Evolutionary conservation across 2,797 vertebrate genomes (phyloP).

Genomic region (Etheostoma nigrum): DNA sequence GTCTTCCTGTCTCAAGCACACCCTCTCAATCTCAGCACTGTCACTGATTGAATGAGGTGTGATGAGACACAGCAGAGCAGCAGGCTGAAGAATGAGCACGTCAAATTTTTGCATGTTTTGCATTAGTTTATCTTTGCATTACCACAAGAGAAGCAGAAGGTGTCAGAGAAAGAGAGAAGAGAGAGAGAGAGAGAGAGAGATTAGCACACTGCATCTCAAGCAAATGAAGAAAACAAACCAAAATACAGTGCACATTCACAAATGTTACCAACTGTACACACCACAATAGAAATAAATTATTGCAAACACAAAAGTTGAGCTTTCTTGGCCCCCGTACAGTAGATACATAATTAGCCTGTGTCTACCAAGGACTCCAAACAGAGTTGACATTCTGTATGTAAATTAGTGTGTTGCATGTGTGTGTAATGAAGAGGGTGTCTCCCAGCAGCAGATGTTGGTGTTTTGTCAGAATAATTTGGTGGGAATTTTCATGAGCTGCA

Average conservation of each 20-base stretch:
- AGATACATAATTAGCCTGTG: not conserved
- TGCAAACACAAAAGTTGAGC: not conserved
- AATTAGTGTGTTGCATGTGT: slow-evolving; percentile 49
- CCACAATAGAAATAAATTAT: not conserved
- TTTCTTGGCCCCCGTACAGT: not conserved
- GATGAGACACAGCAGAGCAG: slow-evolving; percentile 24
- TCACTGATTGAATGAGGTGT: slow-evolving; percentile 10
- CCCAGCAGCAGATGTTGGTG: slow-evolving; percentile 76
- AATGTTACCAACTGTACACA: not conserved
- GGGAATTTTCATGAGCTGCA: slow-evolving; percentile 83
- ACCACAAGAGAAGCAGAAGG: not conserved
- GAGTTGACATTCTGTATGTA: slow-evolving; percentile 34
- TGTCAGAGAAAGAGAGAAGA: not conserved
- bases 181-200: not conserved
- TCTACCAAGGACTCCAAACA: slow-evolving; percentile 1
- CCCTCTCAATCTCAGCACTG: slow-evolving; percentile 14
- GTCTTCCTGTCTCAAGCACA: slow-evolving; percentile 32
- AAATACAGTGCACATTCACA: not conserved
- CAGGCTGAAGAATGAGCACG: not conserved
- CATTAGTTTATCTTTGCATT: not conserved
- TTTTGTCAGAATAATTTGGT: slow-evolving; percentile 83
- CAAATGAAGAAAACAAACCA: not conserved
- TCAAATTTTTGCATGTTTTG: not conserved
- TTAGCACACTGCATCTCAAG: not conserved
- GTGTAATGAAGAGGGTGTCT: slow-evolving; percentile 43